A percentile compares a stretch with the other conserved stretches of the same genome.
Evolutionary conservation across 2,113 vertebrate species (phyloP).

Genomic region (Pelecanoides urinatrix): DNA sequence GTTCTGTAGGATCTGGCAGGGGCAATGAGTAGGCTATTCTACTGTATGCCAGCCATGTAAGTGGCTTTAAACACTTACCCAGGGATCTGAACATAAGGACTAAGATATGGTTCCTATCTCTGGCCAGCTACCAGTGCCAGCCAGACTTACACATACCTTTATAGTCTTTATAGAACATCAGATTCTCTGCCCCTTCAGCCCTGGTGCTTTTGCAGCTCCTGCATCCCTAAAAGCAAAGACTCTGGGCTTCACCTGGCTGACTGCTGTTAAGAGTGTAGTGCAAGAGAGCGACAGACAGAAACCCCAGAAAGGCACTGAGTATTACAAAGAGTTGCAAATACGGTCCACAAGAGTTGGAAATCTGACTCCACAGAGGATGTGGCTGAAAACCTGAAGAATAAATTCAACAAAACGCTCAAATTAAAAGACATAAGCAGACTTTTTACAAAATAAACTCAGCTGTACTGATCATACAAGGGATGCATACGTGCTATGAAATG

Average conservation of each 20-base stretch:
- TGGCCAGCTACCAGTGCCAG: neutral
- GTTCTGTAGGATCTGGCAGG: neutral
- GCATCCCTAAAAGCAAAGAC: neutral
- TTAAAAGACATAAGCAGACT: neutral
- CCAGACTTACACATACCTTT: neutral
- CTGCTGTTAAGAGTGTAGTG: neutral
- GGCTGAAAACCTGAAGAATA: neutral
- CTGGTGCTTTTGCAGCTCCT: neutral
- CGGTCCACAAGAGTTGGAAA: neutral
- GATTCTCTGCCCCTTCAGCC: neutral
- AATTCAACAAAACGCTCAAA: neutral
- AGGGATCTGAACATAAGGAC: neutral
- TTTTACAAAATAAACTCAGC: neutral
- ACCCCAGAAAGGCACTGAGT: neutral
- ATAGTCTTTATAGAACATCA: neutral
- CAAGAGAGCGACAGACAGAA: neutral
- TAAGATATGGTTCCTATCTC: neutral
- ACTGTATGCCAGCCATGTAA: rapidly evolving
- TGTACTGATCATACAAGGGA: neutral
- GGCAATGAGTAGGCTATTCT: neutral
- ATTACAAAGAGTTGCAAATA: neutral
- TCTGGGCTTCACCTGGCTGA: neutral
- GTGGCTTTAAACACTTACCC: neutral
- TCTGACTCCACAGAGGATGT: neutral
- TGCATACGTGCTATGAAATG: rapidly evolving